Evolutionary conservation across 2,888 invertebrate genomes (phyloP).

Genomic region (Lottia gigantea): DNA sequence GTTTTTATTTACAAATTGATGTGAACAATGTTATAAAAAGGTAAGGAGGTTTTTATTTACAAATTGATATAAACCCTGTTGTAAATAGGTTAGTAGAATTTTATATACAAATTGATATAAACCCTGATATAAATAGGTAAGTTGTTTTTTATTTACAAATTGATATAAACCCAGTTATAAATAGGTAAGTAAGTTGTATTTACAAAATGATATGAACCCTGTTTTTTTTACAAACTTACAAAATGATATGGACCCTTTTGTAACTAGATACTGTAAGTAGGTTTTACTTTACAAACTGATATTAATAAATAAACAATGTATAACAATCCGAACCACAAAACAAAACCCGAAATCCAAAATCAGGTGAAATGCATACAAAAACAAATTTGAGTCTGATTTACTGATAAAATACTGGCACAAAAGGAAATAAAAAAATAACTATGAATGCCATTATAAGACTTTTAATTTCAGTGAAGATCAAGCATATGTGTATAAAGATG

Average conservation of each 20-base stretch:
- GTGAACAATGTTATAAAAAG: too few relatives aligned
- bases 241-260: too few relatives aligned
- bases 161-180: conserved; percentile 85
- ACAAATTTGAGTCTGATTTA: too few relatives aligned
- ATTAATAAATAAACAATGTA: too few relatives aligned
- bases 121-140: not conserved
- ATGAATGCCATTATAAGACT: not conserved
- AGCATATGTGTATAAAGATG: conserved; percentile 78
- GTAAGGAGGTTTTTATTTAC: conserved; percentile 79
- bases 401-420: too few relatives aligned
- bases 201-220: not conserved
- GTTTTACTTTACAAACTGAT: conserved; percentile 82
- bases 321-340: too few relatives aligned
- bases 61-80: conserved; percentile 86
- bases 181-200: conserved; percentile 71
- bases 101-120: not conserved
- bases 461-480: conserved; percentile 31
- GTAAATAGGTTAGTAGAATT: conserved; percentile 72
- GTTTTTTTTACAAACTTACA: not conserved
- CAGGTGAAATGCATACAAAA: too few relatives aligned
- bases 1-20: too few relatives aligned
- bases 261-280: conserved; percentile 72
- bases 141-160: conserved; percentile 82
- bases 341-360: too few relatives aligned
- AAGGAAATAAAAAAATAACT: not conserved